Conservation (phyloP, 1,140 invertebrate species). For the Drosophila tropicalis region DNA sequence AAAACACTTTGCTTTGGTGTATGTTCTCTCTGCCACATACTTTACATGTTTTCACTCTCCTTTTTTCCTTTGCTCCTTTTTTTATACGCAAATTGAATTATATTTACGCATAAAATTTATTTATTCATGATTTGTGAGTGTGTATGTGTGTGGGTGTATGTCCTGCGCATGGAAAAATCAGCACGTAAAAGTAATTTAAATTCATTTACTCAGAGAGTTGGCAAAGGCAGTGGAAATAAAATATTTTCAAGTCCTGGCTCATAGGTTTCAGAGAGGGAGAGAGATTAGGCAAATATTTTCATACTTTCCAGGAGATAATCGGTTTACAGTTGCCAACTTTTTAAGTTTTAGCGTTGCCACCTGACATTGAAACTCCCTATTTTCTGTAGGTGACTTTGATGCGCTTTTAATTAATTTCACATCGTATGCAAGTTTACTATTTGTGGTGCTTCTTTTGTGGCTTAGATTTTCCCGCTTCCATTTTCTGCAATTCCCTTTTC, state of each 20-base stretch:
- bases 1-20: constrained; percentile 25
- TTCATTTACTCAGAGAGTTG: constrained; percentile 58
- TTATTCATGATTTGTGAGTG: constrained; percentile 65
- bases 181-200: constrained; percentile 76
- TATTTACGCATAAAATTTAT: constrained; percentile 77
- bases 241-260: neutral
- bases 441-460: constrained; percentile 21
- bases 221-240: constrained; percentile 37
- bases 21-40: neutral
- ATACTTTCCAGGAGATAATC: constrained; percentile 17
- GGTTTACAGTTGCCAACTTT: constrained; percentile 19
- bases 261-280: neutral
- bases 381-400: constrained; percentile 39
- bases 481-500: constrained; percentile 1
- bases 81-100: constrained; percentile 66
- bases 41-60: neutral
- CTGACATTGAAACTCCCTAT: constrained; percentile 19
- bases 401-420: constrained; percentile 53
- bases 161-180: constrained; percentile 24
- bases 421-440: neutral
- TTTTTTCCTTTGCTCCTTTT: neutral
- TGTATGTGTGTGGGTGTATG: constrained; percentile 25
- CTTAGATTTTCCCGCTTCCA: constrained; percentile 31
- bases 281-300: constrained; percentile 17
- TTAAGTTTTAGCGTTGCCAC: neutral